These are phyloP conservation scores for Austrolebias charrua DNA, from an alignment of 2,797 vertebrate species.

Conservation along the genomic window DNA sequence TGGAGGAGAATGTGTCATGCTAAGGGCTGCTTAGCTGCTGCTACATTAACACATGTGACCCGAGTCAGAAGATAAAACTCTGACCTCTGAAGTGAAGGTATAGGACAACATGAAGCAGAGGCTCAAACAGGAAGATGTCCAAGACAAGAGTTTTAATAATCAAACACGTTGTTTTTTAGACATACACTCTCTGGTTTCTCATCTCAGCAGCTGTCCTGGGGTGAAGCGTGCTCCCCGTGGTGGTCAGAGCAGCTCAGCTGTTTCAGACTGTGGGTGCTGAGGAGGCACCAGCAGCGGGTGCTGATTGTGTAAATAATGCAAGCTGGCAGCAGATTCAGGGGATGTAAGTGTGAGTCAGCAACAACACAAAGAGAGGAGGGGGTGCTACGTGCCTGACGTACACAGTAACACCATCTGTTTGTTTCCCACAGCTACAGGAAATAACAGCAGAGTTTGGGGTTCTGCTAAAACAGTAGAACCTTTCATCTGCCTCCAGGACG, in stretches of 20 bases:
- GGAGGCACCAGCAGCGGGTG: conserved; percentile 68
- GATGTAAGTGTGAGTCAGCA: conserved; percentile 83
- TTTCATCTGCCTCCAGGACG: conserved; percentile 20
- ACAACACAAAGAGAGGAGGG: conserved; percentile 40
- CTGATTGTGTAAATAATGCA: conserved; percentile 78
- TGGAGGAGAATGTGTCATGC: neutral
- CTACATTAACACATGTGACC: neutral
- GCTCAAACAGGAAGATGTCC: neutral
- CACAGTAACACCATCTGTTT: conserved; percentile 49
- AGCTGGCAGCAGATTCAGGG: conserved; percentile 75
- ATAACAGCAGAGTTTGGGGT: conserved; percentile 1
- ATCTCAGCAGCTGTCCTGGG: neutral
- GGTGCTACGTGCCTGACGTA: conserved; percentile 50
- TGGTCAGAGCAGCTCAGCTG: conserved; percentile 7
- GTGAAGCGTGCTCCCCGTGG: conserved; percentile 7
- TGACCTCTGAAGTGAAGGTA: neutral
- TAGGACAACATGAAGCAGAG: no score
- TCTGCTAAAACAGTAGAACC: conserved; percentile 1
- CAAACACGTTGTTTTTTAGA: neutral
- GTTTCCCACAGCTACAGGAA: conserved; percentile 32
- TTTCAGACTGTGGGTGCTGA: conserved; percentile 67
- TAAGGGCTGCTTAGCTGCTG: neutral
- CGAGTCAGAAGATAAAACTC: neutral
- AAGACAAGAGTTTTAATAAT: neutral
- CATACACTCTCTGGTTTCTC: neutral